A percentile compares a stretch with the other conserved stretches of the same genome.
Conservation (phyloP, 2,113 vertebrate genomes). For the Theristicus caerulescens region DNA sequence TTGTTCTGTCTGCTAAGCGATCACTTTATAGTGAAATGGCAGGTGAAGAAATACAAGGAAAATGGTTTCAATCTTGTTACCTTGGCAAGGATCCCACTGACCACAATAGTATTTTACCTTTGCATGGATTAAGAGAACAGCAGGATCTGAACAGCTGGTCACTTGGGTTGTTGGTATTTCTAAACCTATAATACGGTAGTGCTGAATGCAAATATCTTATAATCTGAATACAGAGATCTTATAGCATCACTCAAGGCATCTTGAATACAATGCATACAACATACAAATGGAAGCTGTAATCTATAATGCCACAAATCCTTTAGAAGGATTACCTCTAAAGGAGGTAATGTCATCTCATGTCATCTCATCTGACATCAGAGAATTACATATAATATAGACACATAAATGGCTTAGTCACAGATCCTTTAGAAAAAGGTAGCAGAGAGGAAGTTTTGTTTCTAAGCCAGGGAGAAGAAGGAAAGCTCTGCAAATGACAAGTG, state of each 20-base stretch:
- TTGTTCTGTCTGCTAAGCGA: neutral
- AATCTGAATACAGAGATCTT: constrained; percentile 26
- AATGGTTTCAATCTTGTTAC: neutral
- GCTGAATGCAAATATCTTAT: neutral
- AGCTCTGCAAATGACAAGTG: neutral
- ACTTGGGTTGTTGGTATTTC: neutral
- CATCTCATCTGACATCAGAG: constrained; percentile 56
- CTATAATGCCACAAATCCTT: constrained; percentile 50
- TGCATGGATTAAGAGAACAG: neutral
- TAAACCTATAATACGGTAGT: neutral
- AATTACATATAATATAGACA: constrained; percentile 53
- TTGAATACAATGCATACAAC: constrained; percentile 14
- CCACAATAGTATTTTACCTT: neutral
- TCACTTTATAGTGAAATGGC: neutral
- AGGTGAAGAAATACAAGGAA: neutral
- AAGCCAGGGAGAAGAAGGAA: neutral
- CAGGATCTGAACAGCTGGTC: constrained; percentile 2
- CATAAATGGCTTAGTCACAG: constrained; percentile 39
- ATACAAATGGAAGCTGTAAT: constrained; percentile 1
- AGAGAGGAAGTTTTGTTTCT: constrained; percentile 2
- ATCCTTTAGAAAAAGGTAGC: neutral
- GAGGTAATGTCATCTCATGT: too few species aligned
- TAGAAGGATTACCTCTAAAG: constrained; percentile 57
- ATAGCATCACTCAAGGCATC: constrained; percentile 11
- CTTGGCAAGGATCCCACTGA: neutral